phyloP scores from a whole-genome alignment of 1,140 invertebrate genomes.

The Dolichoris vasculosae region DNA sequence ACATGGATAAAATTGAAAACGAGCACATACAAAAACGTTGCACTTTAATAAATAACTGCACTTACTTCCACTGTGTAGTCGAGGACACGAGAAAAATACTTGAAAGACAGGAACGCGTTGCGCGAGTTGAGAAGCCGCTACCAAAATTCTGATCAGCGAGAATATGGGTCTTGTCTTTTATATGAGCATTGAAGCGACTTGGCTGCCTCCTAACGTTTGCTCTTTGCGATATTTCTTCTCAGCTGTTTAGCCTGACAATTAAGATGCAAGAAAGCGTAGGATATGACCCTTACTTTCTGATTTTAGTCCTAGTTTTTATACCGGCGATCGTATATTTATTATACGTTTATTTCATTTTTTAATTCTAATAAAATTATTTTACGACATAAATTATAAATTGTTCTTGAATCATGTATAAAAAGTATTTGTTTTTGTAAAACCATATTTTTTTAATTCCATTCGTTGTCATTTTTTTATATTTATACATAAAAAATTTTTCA shows the following conservation, averaged over 20 bases:
- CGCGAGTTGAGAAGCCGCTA: not conserved
- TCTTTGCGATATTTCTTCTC: not conserved
- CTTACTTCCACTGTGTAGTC: not conserved
- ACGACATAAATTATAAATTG: too few species aligned
- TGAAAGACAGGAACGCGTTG: not conserved
- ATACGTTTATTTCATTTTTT: too few species aligned
- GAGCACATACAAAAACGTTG: not conserved
- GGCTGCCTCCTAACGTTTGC: constrained; percentile 3
- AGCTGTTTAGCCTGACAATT: not conserved
- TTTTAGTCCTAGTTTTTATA: too few species aligned
- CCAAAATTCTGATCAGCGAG: constrained; percentile 41
- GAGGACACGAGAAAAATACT: not conserved
- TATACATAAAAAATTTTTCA: too few species aligned
- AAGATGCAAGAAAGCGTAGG: not conserved
- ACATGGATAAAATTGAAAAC: not conserved
- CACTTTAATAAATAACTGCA: not conserved
- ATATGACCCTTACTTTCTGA: too few species aligned
- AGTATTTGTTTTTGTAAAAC: too few species aligned
- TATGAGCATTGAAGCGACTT: constrained; percentile 30
- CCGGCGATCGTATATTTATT: too few species aligned
- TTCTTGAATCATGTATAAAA: too few species aligned
- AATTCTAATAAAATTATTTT: too few species aligned
- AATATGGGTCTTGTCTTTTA: constrained; percentile 33
- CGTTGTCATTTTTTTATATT: too few species aligned
- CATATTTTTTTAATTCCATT: too few species aligned